A percentile compares a stretch with the other conserved stretches of the same genome.
These are phyloP conservation scores for Pithys albifrons DNA, from an alignment of 2,113 vertebrate species.

Conservation along the genomic window DNA sequence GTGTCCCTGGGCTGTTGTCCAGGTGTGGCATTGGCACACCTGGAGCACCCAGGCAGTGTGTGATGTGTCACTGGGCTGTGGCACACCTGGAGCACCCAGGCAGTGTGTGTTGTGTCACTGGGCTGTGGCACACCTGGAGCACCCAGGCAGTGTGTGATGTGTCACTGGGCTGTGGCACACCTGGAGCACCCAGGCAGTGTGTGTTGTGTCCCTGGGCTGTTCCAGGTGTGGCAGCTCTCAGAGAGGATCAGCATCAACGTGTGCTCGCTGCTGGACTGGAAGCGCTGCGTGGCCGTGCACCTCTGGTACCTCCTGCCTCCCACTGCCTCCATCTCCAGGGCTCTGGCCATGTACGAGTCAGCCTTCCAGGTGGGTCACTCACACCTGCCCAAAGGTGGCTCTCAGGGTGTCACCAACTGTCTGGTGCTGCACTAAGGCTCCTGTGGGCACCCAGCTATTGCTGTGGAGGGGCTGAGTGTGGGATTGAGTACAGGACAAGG, in stretches of 20 bases:
- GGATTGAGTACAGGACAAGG: accelerated
- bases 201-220: too few relatives aligned
- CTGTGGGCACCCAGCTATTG: accelerated
- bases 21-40: slow-evolving; percentile 93
- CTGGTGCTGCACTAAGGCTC: neutral
- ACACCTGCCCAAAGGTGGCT: accelerated
- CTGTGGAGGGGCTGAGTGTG: accelerated
- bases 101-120: too few relatives aligned
- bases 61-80: too few relatives aligned
- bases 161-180: too few relatives aligned
- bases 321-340: slow-evolving; percentile 87
- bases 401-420: neutral
- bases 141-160: too few relatives aligned
- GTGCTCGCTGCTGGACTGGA: slow-evolving; percentile 91
- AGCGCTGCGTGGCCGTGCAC: slow-evolving; percentile 88
- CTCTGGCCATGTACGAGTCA: slow-evolving; percentile 84
- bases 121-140: too few relatives aligned
- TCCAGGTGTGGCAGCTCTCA: slow-evolving; percentile 89
- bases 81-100: too few relatives aligned
- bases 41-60: too few relatives aligned
- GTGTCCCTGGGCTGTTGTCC: neutral
- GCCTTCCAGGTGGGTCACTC: slow-evolving; percentile 85
- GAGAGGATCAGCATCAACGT: slow-evolving; percentile 85
- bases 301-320: slow-evolving; percentile 96
- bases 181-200: too few relatives aligned